phyloP scores from a whole-genome alignment of 2,888 invertebrate species.

The Aquatica leii region DNA sequence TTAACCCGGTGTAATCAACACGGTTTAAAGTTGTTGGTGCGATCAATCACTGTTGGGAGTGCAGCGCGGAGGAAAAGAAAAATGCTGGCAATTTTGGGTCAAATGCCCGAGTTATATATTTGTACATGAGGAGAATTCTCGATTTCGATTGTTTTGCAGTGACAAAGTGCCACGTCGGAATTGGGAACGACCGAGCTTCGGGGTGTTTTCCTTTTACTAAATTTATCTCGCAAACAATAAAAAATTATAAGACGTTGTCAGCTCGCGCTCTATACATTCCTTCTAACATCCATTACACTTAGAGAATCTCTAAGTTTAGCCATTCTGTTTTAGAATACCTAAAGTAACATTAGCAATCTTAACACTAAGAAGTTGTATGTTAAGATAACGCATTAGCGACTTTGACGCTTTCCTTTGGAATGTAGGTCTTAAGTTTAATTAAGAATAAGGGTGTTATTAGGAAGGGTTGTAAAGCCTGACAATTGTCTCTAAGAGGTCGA shows the following conservation, averaged over 20 bases:
- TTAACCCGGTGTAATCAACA: constrained; percentile 44
- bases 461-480: constrained; percentile 51
- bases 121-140: constrained; percentile 43
- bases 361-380: constrained; percentile 53
- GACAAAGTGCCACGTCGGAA: constrained; percentile 37
- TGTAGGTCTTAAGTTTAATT: constrained; percentile 56
- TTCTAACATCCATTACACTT: constrained; percentile 54
- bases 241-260: constrained; percentile 9
- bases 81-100: constrained; percentile 43
- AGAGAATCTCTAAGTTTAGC: constrained; percentile 60
- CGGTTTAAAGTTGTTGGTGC: constrained; percentile 13
- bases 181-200: constrained; percentile 13
- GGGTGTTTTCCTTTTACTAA: constrained; percentile 17
- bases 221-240: constrained; percentile 7
- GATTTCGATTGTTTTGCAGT: constrained; percentile 41
- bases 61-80: constrained; percentile 38
- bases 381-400: constrained; percentile 56
- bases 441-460: constrained; percentile 58
- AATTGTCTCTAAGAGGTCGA: constrained; percentile 57
- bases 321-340: constrained; percentile 61
- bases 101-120: constrained; percentile 45
- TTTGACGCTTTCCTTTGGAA: constrained; percentile 56
- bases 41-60: constrained; percentile 20
- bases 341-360: constrained; percentile 57
- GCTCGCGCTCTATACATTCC: constrained; percentile 25